Percentiles rank a stretch among this genome's conserved stretches.
These are phyloP conservation scores for Hippocampus kuda DNA, from an alignment of 2,797 vertebrate genomes.

Conservation along the genomic window DNA sequence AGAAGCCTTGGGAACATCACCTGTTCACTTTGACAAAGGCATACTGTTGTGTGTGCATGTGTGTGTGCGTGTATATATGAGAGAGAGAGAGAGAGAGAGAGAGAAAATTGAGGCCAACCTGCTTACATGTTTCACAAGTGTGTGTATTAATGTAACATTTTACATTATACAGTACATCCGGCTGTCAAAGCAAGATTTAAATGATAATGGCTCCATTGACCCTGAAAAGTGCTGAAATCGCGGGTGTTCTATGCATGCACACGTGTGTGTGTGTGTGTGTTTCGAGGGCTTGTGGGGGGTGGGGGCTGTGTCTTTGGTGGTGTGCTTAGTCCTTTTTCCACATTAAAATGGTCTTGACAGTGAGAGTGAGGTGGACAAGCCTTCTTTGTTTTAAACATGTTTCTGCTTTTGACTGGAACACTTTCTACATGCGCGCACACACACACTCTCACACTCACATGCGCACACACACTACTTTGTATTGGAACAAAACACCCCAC, in stretches of 20 bases:
- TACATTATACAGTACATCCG: conserved; percentile 19
- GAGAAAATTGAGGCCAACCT: conserved; percentile 25
- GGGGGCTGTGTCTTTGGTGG: not conserved
- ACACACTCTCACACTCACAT: not conserved
- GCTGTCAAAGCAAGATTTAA: conserved; percentile 56
- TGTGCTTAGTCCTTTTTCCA: not conserved
- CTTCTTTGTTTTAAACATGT: conserved; percentile 1
- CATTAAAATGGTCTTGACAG: conserved; percentile 24
- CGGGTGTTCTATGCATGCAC: conserved; percentile 24
- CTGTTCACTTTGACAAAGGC: conserved; percentile 28
- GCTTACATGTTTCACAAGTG: conserved; percentile 25
- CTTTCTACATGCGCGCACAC: not conserved
- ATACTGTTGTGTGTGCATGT: conserved; percentile 7
- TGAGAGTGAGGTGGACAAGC: not conserved
- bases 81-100: not conserved
- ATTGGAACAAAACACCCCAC: conserved; percentile 41
- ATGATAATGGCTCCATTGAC: conserved; percentile 64
- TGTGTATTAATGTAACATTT: conserved; percentile 36
- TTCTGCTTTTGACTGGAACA: conserved; percentile 6
- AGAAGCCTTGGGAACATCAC: conserved; percentile 36
- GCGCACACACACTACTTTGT: conserved; percentile 32
- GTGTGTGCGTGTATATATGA: too few species aligned
- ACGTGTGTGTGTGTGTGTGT: conserved; percentile 2
- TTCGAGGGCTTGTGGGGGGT: not conserved
- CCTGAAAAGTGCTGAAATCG: conserved; percentile 57